phyloP scores from a whole-genome alignment of 2,797 vertebrate genomes.

The Microhierax caerulescens region DNA sequence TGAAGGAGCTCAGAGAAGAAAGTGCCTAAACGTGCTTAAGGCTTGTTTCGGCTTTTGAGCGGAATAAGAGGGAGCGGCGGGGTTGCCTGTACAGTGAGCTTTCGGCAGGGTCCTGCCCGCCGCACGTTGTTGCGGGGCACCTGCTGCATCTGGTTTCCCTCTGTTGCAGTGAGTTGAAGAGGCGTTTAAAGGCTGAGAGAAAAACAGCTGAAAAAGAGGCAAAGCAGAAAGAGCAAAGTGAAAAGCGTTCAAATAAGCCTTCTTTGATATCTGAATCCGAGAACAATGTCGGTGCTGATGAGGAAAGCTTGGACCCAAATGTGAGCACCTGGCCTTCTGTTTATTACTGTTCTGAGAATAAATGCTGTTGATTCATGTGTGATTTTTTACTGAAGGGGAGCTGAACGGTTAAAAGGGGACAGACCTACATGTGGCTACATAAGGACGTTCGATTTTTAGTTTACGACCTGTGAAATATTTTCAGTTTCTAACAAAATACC shows the following conservation, averaged over 20 bases:
- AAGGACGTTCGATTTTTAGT: neutral
- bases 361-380: neutral
- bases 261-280: neutral
- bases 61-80: neutral
- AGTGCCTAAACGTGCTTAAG: neutral
- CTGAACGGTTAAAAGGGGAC: neutral
- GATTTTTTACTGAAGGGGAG: neutral
- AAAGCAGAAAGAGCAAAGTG: conserved; percentile 82
- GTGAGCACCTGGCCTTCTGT: conserved; percentile 72
- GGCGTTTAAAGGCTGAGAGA: conserved; percentile 93
- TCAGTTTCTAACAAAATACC: neutral
- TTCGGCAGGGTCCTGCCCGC: neutral
- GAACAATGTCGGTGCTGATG: conserved; percentile 74
- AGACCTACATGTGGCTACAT: neutral
- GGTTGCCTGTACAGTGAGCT: neutral
- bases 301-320: conserved; percentile 92
- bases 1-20: neutral
- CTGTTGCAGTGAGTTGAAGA: conserved; percentile 89
- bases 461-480: neutral
- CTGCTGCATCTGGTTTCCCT: neutral
- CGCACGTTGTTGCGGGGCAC: neutral
- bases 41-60: neutral
- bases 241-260: conserved; percentile 68
- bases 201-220: conserved; percentile 92
- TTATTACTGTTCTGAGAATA: neutral